Evolutionary conservation across 2,888 invertebrate genomes (phyloP), one percentile per base, ranked within the genome.

Genomic region (Poecilus cupreus): DNA sequence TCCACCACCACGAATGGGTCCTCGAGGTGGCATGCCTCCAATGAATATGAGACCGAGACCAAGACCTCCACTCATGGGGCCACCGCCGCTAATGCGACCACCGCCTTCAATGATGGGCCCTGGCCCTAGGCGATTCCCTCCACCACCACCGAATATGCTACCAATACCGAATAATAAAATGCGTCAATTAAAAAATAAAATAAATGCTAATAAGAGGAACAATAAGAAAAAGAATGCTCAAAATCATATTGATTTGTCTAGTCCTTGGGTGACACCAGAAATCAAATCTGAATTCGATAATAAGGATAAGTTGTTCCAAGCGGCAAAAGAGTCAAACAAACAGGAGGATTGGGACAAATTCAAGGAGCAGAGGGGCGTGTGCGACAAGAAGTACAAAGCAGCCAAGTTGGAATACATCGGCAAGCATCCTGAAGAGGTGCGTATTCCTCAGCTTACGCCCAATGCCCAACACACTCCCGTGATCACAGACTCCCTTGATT

Each of bases 231-330:
- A 87, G 83, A 86, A 37, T 24, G 20, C 16, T 18, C 72, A 84
- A 82, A 86, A 85, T 82, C 81, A 84, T 49, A 82, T 87, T 16
- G 89, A 89, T 85, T 82, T 92, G 74, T 90, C 90, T 26, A 92
- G 92, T 85, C 91, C 92, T 0, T 93, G 92, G 91, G 91, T 93
- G 4, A 91, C 90, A 8, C 91, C 91, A 11, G 89, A 90, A 22
- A 91, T 93, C 60, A 91, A 90, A 84, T 87, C 86, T 3, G 92
- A 92, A 85, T 91, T 92, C 57, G 87, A 87, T 43, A 91, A 90
- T 83, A 91, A 91, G 84, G 90, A 91, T 79, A 90, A 92, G 83
- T 88, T 92, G 54, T 89, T 92, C 84, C 89, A 90, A 46, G 85
- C 86, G 39, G 90, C 91, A 2, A 89, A 89, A 85, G 86, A 85